These are phyloP conservation scores for Parauchenoglanis punctatus DNA, from an alignment of 2,797 vertebrate species.

Conservation along the genomic window DNA sequence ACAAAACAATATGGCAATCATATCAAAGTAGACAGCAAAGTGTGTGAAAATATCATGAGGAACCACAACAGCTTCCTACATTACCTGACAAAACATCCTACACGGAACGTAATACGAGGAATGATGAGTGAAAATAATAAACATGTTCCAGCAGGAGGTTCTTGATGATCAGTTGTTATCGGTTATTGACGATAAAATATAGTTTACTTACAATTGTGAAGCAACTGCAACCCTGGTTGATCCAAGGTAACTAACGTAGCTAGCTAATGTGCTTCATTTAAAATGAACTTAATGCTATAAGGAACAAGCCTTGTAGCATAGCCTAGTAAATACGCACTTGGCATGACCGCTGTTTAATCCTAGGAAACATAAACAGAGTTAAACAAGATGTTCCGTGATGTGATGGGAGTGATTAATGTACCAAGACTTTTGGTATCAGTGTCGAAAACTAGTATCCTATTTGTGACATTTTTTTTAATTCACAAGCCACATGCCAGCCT, in stretches of 20 bases:
- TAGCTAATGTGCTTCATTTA: background rate
- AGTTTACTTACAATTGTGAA: background rate
- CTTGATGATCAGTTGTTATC: background rate
- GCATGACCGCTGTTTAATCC: background rate
- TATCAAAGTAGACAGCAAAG: background rate
- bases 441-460: background rate
- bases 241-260: background rate
- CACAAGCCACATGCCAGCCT: constrained; percentile 27
- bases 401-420: background rate
- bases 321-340: background rate
- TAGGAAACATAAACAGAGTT: background rate
- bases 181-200: background rate
- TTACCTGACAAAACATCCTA: background rate
- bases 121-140: background rate
- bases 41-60: background rate
- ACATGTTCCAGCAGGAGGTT: background rate
- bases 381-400: background rate
- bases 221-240: background rate
- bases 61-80: background rate
- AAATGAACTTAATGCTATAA: background rate
- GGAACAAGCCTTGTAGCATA: too few relatives aligned
- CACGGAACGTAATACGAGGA: background rate
- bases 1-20: background rate
- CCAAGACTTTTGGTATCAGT: background rate
- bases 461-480: background rate